These are phyloP conservation scores for Acanthochromis polyacanthus DNA, from an alignment of 2,113 vertebrate genomes.

Conservation along the genomic window DNA sequence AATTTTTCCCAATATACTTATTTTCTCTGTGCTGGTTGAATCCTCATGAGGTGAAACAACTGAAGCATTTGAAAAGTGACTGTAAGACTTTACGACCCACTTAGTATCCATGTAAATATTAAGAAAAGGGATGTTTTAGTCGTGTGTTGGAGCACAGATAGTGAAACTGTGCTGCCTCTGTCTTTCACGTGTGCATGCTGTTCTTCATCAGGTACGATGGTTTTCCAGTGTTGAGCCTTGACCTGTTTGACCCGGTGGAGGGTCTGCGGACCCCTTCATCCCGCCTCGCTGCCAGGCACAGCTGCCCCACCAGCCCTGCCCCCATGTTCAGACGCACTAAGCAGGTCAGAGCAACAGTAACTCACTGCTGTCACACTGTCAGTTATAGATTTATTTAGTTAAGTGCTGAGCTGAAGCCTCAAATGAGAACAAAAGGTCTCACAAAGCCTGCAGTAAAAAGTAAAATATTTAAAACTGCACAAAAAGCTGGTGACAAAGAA, in stretches of 20 bases:
- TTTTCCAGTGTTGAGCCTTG: conserved; percentile 93
- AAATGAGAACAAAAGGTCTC: too few species aligned
- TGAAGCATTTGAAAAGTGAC: neutral
- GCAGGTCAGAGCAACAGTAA: conserved; percentile 86
- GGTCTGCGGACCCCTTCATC: conserved; percentile 84
- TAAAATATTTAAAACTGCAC: too few species aligned
- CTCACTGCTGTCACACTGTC: neutral
- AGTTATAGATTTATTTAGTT: neutral
- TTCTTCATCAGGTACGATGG: conserved; percentile 90
- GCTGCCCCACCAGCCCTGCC: conserved; percentile 93
- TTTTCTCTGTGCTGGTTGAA: neutral
- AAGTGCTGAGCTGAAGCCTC: too few species aligned
- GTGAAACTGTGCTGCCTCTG: neutral
- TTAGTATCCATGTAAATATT: neutral
- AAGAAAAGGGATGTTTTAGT: neutral
- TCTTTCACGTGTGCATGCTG: conserved; percentile 9
- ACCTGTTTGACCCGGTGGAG: conserved; percentile 92
- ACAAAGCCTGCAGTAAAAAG: too few species aligned
- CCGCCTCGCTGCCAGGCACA: conserved; percentile 88
- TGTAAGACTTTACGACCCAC: neutral
- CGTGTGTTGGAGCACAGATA: neutral
- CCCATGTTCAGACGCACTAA: conserved; percentile 98
- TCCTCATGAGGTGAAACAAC: neutral
- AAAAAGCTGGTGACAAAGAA: too few species aligned
- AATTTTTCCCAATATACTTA: neutral